Percentiles rank a stretch among this genome's conserved stretches.
phyloP scores from a whole-genome alignment of 2,888 invertebrate species.

The Campopleginae sp. region DNA sequence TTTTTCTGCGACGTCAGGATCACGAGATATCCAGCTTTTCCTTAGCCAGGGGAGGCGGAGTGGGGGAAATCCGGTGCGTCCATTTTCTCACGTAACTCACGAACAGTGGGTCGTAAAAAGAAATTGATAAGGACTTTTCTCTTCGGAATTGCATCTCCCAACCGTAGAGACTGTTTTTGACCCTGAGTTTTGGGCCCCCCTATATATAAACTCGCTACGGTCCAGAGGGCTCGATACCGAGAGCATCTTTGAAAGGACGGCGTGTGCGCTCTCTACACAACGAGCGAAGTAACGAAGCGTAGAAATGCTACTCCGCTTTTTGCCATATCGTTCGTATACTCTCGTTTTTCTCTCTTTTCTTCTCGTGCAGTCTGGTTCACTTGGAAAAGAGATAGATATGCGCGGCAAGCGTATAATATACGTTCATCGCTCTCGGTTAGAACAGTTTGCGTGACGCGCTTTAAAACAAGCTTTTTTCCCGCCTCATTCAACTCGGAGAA shows the following conservation, averaged over 20 bases:
- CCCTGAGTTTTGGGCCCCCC: background rate
- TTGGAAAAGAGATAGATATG: slow-evolving; percentile 5
- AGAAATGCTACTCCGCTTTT: slow-evolving; percentile 63
- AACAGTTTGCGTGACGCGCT: slow-evolving; percentile 43
- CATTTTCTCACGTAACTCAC: background rate
- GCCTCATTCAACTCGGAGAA: slow-evolving; percentile 13
- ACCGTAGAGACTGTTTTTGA: background rate
- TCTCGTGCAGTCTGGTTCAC: slow-evolving; percentile 9
- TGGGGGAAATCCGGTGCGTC: background rate
- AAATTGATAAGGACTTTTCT: background rate
- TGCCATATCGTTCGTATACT: slow-evolving; percentile 42
- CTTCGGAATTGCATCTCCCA: background rate
- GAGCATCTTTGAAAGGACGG: slow-evolving; percentile 32
- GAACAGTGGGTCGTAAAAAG: background rate
- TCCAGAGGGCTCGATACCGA: slow-evolving; percentile 58
- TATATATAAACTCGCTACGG: slow-evolving; percentile 54
- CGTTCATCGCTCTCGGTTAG: slow-evolving; percentile 30
- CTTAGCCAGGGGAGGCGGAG: background rate
- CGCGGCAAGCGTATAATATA: slow-evolving; percentile 38
- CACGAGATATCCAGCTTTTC: background rate
- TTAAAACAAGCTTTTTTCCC: slow-evolving; percentile 46
- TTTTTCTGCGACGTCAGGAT: background rate
- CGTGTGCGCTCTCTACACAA: slow-evolving; percentile 50
- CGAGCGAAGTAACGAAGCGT: slow-evolving; percentile 63
- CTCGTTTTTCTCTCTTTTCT: slow-evolving; percentile 21